Evolutionary conservation across 2,113 vertebrate genomes (phyloP).

Genomic region (Megaptera novaeangliae): DNA sequence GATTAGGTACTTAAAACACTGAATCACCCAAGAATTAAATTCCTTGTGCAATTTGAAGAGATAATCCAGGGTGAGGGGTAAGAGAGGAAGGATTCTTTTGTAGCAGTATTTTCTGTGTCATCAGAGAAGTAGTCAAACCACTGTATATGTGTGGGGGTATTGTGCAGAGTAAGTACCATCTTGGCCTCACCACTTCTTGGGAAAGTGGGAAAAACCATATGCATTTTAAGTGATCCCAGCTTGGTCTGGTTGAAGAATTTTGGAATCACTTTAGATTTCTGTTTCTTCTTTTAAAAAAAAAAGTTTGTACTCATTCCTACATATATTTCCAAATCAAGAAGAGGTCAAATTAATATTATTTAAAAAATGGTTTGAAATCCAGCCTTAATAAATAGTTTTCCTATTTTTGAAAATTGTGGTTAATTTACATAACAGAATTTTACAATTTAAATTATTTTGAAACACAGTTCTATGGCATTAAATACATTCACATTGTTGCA

Average conservation of each 20-base stretch:
- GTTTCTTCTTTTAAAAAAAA: not conserved
- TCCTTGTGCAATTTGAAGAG: not conserved
- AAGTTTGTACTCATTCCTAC: not conserved
- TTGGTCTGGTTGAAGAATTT: not conserved
- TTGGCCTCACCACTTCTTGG: not conserved
- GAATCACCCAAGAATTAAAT: not conserved
- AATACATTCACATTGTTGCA: not conserved
- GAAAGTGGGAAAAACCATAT: not conserved
- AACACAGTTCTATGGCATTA: not conserved
- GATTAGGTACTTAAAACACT: not conserved
- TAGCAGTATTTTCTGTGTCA: not conserved
- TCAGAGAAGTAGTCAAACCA: not conserved
- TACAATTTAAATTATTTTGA: not conserved
- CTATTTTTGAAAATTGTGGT: not conserved
- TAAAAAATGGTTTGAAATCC: not conserved
- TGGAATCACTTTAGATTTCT: not conserved
- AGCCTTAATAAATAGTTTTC: not conserved
- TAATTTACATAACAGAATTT: not conserved
- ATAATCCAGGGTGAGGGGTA: not conserved
- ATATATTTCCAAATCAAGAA: not conserved
- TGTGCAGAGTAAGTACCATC: not conserved
- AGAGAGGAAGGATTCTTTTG: not conserved
- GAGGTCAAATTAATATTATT: not conserved
- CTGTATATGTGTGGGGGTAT: accelerated
- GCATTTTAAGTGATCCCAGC: not conserved